Evolutionary conservation across 2,888 invertebrate species (phyloP), one percentile per base, ranked within the genome.

Genomic region (Oscheius sp.): DNA sequence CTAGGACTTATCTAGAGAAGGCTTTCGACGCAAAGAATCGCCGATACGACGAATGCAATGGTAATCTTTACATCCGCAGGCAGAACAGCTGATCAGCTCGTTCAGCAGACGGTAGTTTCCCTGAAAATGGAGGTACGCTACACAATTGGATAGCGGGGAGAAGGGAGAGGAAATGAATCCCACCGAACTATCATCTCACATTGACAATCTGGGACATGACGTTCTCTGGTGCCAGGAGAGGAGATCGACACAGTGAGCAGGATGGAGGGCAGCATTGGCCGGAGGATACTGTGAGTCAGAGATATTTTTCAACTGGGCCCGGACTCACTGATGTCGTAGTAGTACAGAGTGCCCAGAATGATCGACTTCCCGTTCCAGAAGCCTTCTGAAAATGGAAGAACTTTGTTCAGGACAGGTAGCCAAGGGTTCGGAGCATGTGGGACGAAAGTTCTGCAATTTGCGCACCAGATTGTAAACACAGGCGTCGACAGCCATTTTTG

Each of bases 301-400:
- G 32, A 68, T 13, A 51, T 9, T 68, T 53, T 42, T 42, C 7
- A 7, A 33, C 5, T 9, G 47, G 47, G 29, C 35, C 11, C 29
- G 47, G n/a, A 74, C 80, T 71, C 48, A 81, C 81, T 96, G 86
- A 98, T 95, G 91, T 98, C 97, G 89, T 96, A 98, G 77, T 96
- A 94, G 91, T 98, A 98, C 95, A 97, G 96, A 81, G 96, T 96
- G 82, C 97, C 97, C 75, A 97, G 92, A 75, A 97, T 94, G 79
- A 97, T 92, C 70, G 95, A 94, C 35, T 95, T 94, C 37, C 97
- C 97, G 89, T 95, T 74, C 70, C 84, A 94, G 96, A 96, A 96
- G 85, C 93, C 93, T 86, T 93, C 93, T 65, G 92, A 47, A 63
- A 62, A 21, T 21, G 21, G 21, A 7, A 1, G 4, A 29, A 59